Evolutionary conservation across 2,113 vertebrate species (phyloP).

Genomic region (Mustelus asterias): DNA sequence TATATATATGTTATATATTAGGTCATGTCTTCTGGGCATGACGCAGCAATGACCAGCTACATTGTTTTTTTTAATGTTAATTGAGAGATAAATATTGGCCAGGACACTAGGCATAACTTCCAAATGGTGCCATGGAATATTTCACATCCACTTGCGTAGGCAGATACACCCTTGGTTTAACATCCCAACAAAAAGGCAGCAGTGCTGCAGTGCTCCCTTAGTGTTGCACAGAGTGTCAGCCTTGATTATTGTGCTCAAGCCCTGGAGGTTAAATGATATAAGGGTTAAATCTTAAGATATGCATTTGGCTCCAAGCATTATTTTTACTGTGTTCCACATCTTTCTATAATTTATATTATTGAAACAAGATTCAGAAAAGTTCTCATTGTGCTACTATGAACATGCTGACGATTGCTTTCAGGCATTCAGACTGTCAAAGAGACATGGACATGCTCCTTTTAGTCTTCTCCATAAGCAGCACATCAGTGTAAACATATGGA

Average conservation of each 20-base stretch:
- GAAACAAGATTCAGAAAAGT: slow-evolving; percentile 13
- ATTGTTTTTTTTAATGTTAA: too few species aligned
- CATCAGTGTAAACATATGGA: not conserved
- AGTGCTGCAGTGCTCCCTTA: not conserved
- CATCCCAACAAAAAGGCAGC: too few species aligned
- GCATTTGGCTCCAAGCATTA: not conserved
- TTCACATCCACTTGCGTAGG: too few species aligned
- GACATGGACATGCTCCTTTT: not conserved
- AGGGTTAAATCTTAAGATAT: not conserved
- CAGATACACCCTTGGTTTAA: too few species aligned
- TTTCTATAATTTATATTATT: not conserved
- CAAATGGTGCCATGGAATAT: too few species aligned
- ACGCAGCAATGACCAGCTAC: too few species aligned
- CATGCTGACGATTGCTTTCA: not conserved
- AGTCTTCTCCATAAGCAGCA: not conserved
- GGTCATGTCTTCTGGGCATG: too few species aligned
- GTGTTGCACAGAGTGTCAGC: not conserved
- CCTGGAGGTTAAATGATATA: not conserved
- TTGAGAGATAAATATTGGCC: too few species aligned
- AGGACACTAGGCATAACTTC: too few species aligned
- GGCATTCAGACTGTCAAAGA: not conserved
- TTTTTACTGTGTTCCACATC: not conserved
- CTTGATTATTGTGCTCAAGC: not conserved
- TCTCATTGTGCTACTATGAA: not conserved
- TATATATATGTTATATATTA: too few species aligned